Percentiles rank a stretch among this genome's conserved stretches.
Conservation (phyloP, 2,888 invertebrate genomes). For the Slavum lentiscoides region DNA sequence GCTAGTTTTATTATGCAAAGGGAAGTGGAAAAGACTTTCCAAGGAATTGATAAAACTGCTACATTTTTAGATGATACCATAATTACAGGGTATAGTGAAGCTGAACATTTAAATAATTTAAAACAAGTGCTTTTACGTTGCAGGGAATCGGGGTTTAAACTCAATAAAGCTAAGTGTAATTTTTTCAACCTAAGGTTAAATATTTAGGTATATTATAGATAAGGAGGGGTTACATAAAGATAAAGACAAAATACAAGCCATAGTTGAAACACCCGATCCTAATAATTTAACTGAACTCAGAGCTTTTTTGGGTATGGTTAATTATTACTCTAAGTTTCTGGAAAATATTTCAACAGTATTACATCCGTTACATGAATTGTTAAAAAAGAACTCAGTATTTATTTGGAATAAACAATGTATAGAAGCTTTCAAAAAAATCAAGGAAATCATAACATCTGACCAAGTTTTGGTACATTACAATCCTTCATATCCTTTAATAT, state of each 20-base stretch:
- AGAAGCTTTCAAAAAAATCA: slow-evolving; percentile 55
- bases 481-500: slow-evolving; percentile 41
- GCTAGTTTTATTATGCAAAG: slow-evolving; percentile 54
- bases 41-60: neutral
- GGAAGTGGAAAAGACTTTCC: slow-evolving; percentile 50
- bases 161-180: slow-evolving; percentile 58
- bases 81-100: slow-evolving; percentile 56
- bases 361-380: neutral
- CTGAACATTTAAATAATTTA: slow-evolving; percentile 57
- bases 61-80: slow-evolving; percentile 54
- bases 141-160: slow-evolving; percentile 56
- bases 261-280: slow-evolving; percentile 57
- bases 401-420: slow-evolving; percentile 54
- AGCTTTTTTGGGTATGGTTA: slow-evolving; percentile 58
- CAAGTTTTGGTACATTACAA: slow-evolving; percentile 55
- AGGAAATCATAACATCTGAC: slow-evolving; percentile 55
- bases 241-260: slow-evolving; percentile 57
- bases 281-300: slow-evolving; percentile 56
- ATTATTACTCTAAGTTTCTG: slow-evolving; percentile 60
- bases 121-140: slow-evolving; percentile 56
- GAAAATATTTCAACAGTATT: neutral
- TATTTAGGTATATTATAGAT: slow-evolving; percentile 58
- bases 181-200: slow-evolving; percentile 56
- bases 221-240: slow-evolving; percentile 58
- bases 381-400: neutral